These are phyloP conservation scores for Picathartes gymnocephalus DNA, from an alignment of 2,113 vertebrate genomes.

Conservation along the genomic window DNA sequence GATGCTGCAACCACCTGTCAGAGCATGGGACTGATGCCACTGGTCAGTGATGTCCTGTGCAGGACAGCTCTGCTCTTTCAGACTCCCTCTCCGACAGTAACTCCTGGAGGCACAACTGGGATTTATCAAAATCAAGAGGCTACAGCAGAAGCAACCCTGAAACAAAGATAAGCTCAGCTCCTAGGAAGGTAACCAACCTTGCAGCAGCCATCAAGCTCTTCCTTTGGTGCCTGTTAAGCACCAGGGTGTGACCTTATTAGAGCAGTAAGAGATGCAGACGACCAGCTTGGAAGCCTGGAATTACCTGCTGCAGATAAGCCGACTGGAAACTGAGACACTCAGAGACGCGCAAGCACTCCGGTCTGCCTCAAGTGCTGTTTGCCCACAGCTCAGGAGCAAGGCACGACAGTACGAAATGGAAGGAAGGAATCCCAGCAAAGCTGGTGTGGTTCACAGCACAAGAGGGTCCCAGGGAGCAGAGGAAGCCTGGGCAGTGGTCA, in stretches of 20 bases:
- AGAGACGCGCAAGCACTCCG: neutral
- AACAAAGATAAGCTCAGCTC: neutral
- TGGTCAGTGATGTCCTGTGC: neutral
- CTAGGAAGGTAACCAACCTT: neutral
- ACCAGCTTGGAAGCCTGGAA: neutral
- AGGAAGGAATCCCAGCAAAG: neutral
- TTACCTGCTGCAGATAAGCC: neutral
- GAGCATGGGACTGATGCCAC: neutral
- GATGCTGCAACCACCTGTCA: neutral
- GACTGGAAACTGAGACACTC: neutral
- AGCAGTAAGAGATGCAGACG: neutral
- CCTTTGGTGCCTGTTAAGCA: neutral
- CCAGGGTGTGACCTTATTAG: neutral
- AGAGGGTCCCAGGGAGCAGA: neutral
- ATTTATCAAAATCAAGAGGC: neutral
- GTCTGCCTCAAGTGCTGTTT: fast-evolving
- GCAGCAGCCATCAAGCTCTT: neutral
- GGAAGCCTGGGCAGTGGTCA: fast-evolving
- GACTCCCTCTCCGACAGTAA: neutral
- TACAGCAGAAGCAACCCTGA: neutral
- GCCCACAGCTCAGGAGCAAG: neutral
- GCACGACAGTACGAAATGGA: fast-evolving
- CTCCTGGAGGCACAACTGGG: neutral
- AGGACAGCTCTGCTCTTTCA: neutral
- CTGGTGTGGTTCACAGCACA: fast-evolving